Evolutionary conservation across 2,888 invertebrate species (phyloP).

Genomic region (Trichopria drosophilae): DNA sequence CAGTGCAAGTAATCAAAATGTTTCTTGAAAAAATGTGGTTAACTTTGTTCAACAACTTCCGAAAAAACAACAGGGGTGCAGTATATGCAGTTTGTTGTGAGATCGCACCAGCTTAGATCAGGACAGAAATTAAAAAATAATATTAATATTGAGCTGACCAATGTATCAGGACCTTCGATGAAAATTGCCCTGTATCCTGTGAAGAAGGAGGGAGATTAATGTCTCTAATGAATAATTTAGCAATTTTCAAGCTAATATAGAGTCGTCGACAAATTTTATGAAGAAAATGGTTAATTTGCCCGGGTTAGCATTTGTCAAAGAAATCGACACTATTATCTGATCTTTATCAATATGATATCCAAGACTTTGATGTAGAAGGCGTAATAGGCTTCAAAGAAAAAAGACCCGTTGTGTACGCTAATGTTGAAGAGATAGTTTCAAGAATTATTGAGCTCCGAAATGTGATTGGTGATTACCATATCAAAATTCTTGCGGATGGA

Average conservation of each 20-base stretch:
- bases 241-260: no score
- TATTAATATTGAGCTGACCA: no score
- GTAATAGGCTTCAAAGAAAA: no score
- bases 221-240: no score
- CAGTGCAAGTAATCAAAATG: not conserved
- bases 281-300: not conserved
- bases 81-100: not conserved
- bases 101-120: not conserved
- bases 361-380: no score
- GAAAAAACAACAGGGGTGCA: not conserved
- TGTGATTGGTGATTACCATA: slow-evolving; percentile 1
- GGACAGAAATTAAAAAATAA: not conserved
- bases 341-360: no score
- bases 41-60: no score
- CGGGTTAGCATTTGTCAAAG: not conserved
- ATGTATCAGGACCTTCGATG: no score
- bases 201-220: not conserved
- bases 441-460: not conserved
- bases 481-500: no score
- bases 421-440: not conserved
- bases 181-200: not conserved
- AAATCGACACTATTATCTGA: no score
- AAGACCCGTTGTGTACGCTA: no score
- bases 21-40: not conserved
- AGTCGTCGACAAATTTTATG: not conserved